Conservation (phyloP, 1,140 invertebrate genomes). For the Megalopta genalis region DNA sequence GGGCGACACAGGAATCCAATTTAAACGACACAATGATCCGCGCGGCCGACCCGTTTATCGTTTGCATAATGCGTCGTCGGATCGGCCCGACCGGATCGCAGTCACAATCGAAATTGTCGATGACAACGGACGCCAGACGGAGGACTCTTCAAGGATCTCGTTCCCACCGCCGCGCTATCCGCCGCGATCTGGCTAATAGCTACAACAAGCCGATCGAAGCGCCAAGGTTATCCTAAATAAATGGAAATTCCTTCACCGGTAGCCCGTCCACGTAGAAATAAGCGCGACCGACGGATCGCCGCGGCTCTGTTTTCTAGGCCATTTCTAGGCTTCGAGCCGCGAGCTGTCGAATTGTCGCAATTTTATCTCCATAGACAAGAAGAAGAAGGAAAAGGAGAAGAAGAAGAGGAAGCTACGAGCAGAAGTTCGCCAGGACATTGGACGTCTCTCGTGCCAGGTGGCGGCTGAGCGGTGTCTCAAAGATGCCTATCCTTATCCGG, state of each 20-base stretch:
- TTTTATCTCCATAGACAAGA: too few species aligned
- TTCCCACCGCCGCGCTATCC: conserved; percentile 25
- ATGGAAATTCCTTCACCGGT: conserved; percentile 41
- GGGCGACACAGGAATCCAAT: conserved; percentile 29
- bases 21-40: conserved; percentile 13
- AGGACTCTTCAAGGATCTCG: conserved; percentile 18
- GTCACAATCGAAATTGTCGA: conserved; percentile 1
- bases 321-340: too few species aligned
- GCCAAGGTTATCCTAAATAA: conserved; percentile 42
- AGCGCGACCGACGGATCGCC: not conserved
- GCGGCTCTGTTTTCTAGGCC: too few species aligned
- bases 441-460: too few species aligned
- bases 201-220: conserved; percentile 24
- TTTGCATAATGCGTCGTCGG: conserved; percentile 36
- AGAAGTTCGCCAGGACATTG: too few species aligned
- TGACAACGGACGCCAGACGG: not conserved
- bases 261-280: not conserved
- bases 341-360: too few species aligned
- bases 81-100: conserved; percentile 23
- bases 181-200: conserved; percentile 54
- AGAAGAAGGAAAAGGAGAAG: too few species aligned
- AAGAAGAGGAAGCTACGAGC: too few species aligned
- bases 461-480: not conserved
- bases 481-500: not conserved
- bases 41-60: not conserved